Evolutionary conservation across 1,140 invertebrate genomes (phyloP), one percentile per base, ranked within the genome.

Genomic region (Dreissena polymorpha): DNA sequence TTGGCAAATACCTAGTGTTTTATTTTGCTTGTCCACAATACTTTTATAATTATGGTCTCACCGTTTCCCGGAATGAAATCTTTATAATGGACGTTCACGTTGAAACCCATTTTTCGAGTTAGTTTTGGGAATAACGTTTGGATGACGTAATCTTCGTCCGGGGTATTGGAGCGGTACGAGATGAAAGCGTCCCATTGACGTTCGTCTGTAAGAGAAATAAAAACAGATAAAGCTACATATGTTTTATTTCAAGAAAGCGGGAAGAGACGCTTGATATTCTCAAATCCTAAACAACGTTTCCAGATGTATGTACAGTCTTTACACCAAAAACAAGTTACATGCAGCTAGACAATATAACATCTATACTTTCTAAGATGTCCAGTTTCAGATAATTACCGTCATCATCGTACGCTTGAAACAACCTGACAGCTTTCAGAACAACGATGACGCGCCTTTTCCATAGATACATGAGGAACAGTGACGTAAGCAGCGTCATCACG

Each of bases 371-470:
- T 39, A 5, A 39, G 8, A 51, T 39, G 12, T 21, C 23, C 10
- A 76, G 10, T 64, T 16, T n/a, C 2, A 68, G 21, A 6, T n/a
- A 5, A 27, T 81, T 84, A 90, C 89, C 89, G 60, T 88, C 79
- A 65, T 90, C 89, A 63, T 90, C 89, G 55, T 88, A 88, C n/a
- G 83, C 83, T 64, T 89, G 85, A 71, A 90, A 89, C 67, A 85
- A 90, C 67, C 88, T 84, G 8, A 89, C 88, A 53, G 89, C 72
- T 64, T 89, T 89, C 88, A 90, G 88, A 16, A 88, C 84, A 21
- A 90, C 70, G 0, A 87, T 83, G 13, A 88, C 84, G 27, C 89
- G 81, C 60, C 88, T 86, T 70, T 74, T 72, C 89, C 88, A 89
- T 51, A 90, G 65, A 29, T 73, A 82, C 16, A 90, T 49, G 0